Percentiles rank a stretch among this genome's conserved stretches.
Conservation (phyloP, 2,888 invertebrate species). For the Amphipoea oculea region DNA sequence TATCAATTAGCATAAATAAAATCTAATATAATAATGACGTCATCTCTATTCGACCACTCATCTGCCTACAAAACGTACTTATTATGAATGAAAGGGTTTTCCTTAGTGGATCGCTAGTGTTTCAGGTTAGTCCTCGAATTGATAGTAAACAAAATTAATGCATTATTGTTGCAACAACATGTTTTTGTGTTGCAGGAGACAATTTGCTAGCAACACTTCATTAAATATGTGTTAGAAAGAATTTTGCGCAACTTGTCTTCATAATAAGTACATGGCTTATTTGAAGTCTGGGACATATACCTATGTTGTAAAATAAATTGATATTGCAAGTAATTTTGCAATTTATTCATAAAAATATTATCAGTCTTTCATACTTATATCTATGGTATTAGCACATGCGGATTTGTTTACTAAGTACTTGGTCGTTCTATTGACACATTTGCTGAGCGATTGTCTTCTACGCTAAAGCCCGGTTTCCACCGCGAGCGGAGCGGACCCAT, state of each 20-base stretch:
- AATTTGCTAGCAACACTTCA: neutral
- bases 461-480: too few species aligned
- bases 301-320: neutral
- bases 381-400: neutral
- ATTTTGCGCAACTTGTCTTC: neutral
- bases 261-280: neutral
- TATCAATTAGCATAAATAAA: neutral
- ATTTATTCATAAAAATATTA: neutral
- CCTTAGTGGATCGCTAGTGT: neutral
- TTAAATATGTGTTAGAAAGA: neutral
- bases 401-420: slow-evolving; percentile 3
- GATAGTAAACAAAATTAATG: neutral
- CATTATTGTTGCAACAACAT: neutral
- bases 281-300: neutral
- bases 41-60: neutral
- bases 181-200: neutral
- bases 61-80: neutral
- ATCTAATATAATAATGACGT: neutral
- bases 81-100: neutral
- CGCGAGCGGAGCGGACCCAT: too few species aligned
- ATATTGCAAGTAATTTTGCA: neutral
- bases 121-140: neutral
- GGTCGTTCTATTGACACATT: neutral
- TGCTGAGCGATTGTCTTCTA: neutral
- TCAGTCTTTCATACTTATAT: too few species aligned